phyloP scores from a whole-genome alignment of 2,888 invertebrate species.

The Cosmia pyralina region DNA sequence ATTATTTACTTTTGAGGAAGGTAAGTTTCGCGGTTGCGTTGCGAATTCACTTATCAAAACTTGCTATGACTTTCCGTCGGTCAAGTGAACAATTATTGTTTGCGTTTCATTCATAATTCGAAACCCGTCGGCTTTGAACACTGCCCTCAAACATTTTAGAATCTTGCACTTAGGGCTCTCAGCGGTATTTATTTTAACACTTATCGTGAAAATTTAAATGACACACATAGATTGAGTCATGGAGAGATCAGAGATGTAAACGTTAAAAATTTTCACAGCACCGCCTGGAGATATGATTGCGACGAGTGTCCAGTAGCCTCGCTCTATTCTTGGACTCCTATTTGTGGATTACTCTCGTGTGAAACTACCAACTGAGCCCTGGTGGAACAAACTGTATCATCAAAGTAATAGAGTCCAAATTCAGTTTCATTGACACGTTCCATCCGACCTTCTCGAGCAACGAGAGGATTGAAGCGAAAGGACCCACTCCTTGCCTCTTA shows the following conservation, averaged over 20 bases:
- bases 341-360: constrained; percentile 87
- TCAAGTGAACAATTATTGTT: constrained; percentile 3
- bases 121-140: constrained; percentile 3
- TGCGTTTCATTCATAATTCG: not conserved
- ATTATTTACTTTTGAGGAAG: constrained; percentile 35
- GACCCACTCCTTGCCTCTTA: constrained; percentile 86
- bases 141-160: not conserved
- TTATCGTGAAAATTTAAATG: too few relatives aligned
- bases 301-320: constrained; percentile 88
- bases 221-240: constrained; percentile 62
- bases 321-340: constrained; percentile 89
- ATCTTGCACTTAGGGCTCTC: not conserved
- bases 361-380: constrained; percentile 76
- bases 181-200: not conserved
- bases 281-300: constrained; percentile 85
- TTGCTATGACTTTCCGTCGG: constrained; percentile 9
- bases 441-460: constrained; percentile 74
- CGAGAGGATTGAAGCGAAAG: constrained; percentile 79
- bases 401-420: constrained; percentile 74
- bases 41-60: constrained; percentile 20
- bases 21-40: constrained; percentile 28
- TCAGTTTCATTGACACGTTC: constrained; percentile 59
- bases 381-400: constrained; percentile 79
- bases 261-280: constrained; percentile 75
- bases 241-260: constrained; percentile 55